Percentiles rank a stretch among this genome's conserved stretches.
Evolutionary conservation across 2,797 vertebrate genomes (phyloP).

Genomic region (Carduelis carduelis): DNA sequence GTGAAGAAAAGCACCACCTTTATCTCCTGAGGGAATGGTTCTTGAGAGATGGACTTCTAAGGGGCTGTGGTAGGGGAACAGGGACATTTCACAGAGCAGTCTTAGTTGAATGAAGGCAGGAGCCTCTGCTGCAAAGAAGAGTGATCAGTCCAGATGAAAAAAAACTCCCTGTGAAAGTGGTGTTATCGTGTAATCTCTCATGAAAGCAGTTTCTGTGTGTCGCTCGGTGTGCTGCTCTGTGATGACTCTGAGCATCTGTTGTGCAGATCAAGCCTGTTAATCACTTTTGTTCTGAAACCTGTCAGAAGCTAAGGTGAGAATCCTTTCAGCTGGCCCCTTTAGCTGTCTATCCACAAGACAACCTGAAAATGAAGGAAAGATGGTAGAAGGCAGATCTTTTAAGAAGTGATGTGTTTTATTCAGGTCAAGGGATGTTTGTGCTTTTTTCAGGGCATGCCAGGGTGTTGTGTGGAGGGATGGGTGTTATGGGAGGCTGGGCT

Average conservation of each 20-base stretch:
- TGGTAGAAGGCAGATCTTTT: background rate
- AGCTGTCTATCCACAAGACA: background rate
- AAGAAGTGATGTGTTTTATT: background rate
- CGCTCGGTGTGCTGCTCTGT: background rate
- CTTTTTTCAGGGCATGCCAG: background rate
- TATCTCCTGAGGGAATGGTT: background rate
- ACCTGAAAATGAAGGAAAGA: background rate
- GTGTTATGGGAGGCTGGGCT: background rate
- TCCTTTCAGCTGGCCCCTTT: background rate
- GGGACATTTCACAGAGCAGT: background rate
- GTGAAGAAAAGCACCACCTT: background rate
- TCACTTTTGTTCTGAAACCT: conserved; percentile 1
- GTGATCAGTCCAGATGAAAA: background rate
- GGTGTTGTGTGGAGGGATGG: background rate
- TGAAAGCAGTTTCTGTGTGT: background rate
- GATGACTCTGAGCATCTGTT: conserved; percentile 6
- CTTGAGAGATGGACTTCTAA: background rate
- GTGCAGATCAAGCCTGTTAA: conserved; percentile 10
- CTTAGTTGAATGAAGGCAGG: background rate
- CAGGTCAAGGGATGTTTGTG: background rate
- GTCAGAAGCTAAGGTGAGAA: conserved; percentile 13
- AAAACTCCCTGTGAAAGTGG: background rate
- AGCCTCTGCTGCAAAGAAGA: background rate
- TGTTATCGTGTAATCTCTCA: background rate
- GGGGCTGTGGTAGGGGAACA: background rate